Conservation (phyloP, 1,140 invertebrate species). For the Atta colombica region DNA sequence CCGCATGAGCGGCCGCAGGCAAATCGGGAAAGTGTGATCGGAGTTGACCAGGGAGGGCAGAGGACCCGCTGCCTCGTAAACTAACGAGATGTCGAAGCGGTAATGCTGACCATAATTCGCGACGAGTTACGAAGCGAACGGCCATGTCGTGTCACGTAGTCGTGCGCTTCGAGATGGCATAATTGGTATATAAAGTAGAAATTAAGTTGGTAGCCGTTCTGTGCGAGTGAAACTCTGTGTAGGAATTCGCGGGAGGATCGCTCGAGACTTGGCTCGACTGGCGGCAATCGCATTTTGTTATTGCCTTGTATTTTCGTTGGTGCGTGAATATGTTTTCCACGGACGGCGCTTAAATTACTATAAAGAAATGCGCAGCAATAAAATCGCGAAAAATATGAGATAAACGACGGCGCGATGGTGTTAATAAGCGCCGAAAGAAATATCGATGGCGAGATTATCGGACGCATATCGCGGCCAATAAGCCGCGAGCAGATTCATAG, state of each 20-base stretch:
- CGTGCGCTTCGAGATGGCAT: conserved; percentile 56
- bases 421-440: conserved; percentile 40
- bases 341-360: conserved; percentile 25
- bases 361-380: conserved; percentile 35
- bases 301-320: conserved; percentile 28
- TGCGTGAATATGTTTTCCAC: conserved; percentile 15
- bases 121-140: conserved; percentile 31
- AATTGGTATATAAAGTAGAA: conserved; percentile 57
- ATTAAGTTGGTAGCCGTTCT: conserved; percentile 39
- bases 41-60: neutral
- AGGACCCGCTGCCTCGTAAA: conserved; percentile 43
- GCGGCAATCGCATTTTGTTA: conserved; percentile 38
- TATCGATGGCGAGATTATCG: conserved; percentile 48
- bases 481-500: neutral
- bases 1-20: neutral
- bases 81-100: conserved; percentile 51
- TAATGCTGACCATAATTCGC: conserved; percentile 45
- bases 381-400: conserved; percentile 44
- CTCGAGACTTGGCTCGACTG: neutral
- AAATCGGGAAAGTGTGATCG: conserved; percentile 27
- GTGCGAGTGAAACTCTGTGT: conserved; percentile 37
- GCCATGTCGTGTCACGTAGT: conserved; percentile 23
- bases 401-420: neutral
- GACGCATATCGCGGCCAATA: conserved; percentile 9
- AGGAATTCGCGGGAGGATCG: neutral